Evolutionary conservation across 2,888 invertebrate species (phyloP).

Genomic region (Volucella bombylans): DNA sequence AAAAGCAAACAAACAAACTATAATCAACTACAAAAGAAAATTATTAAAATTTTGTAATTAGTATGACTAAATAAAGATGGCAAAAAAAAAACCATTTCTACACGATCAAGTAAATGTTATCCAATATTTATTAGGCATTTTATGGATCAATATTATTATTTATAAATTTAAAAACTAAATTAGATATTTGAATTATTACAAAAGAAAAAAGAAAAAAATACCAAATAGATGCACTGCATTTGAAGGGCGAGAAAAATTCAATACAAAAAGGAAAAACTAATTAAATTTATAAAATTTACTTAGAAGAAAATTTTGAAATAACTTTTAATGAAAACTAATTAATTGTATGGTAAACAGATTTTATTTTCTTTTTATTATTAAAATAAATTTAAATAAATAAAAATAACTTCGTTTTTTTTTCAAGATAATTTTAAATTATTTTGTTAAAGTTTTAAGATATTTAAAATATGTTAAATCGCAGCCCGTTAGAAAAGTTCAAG

Average conservation of each 20-base stretch:
- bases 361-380: not conserved
- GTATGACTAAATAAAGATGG: slow-evolving; percentile 35
- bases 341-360: slow-evolving; percentile 25
- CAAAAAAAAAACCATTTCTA: slow-evolving; percentile 30
- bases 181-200: slow-evolving; percentile 58
- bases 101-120: slow-evolving; percentile 67
- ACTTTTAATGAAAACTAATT: slow-evolving; percentile 10
- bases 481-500: not conserved
- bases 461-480: slow-evolving; percentile 46
- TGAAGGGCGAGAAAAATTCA: slow-evolving; percentile 26
- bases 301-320: slow-evolving; percentile 23
- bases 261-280: slow-evolving; percentile 15
- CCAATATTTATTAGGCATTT: slow-evolving; percentile 62
- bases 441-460: slow-evolving; percentile 59
- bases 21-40: slow-evolving; percentile 29
- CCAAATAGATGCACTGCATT: slow-evolving; percentile 48
- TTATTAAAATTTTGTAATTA: slow-evolving; percentile 59
- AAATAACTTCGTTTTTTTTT: slow-evolving; percentile 4
- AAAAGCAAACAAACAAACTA: not conserved
- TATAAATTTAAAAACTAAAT: slow-evolving; percentile 58
- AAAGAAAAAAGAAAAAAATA: slow-evolving; percentile 1
- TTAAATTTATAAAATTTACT: slow-evolving; percentile 61
- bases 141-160: slow-evolving; percentile 71
- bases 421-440: slow-evolving; percentile 22
- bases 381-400: slow-evolving; percentile 34